Evolutionary conservation across 2,797 vertebrate species (phyloP).

Genomic region (Urocyon cinereoargenteus): DNA sequence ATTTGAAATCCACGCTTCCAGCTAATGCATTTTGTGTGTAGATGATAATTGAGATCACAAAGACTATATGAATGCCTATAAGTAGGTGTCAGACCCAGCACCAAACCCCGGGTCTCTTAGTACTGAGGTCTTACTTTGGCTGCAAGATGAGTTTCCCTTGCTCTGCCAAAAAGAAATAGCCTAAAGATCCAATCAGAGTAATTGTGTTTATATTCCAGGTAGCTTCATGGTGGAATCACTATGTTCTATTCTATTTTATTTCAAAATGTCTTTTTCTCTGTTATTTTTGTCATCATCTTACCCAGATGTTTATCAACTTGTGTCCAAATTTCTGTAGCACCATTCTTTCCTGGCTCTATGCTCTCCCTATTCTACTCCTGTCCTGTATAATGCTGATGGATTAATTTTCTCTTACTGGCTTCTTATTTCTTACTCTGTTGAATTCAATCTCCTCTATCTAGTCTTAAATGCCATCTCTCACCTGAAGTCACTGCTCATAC

Average conservation of each 20-base stretch:
- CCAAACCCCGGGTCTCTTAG: neutral
- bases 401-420: slow-evolving; percentile 15
- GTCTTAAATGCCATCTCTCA: neutral
- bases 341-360: neutral
- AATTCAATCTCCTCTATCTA: slow-evolving; percentile 19
- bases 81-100: neutral
- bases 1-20: slow-evolving; percentile 6
- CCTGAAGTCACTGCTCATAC: slow-evolving; percentile 15
- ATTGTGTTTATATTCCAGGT: neutral
- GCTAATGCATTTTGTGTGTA: neutral
- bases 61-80: slow-evolving; percentile 4
- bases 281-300: slow-evolving; percentile 38
- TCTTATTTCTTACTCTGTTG: slow-evolving; percentile 29
- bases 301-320: neutral
- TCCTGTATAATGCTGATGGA: neutral
- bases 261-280: neutral
- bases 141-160: neutral
- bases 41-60: neutral
- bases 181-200: neutral
- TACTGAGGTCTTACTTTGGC: neutral
- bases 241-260: slow-evolving; percentile 30
- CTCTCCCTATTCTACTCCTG: neutral
- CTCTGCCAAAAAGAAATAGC: neutral
- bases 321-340: neutral
- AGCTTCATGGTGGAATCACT: neutral